phyloP scores from a whole-genome alignment of 2,797 vertebrate species.

The Amazonetta brasiliensis region DNA sequence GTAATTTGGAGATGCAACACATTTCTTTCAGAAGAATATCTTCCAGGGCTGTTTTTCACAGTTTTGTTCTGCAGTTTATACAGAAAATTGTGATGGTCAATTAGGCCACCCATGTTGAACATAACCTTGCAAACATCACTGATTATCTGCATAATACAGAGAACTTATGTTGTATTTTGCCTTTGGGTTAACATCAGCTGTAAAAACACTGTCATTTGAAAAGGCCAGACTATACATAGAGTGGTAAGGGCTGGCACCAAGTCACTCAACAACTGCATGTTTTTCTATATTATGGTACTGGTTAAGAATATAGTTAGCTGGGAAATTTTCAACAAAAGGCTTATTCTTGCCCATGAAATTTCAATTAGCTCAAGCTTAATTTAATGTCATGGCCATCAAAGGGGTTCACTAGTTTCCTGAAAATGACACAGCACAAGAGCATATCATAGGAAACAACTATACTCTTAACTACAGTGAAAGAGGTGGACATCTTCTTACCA shows the following conservation, averaged over 20 bases:
- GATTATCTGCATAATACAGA: background rate
- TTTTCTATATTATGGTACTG: background rate
- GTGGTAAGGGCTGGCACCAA: background rate
- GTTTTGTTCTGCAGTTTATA: background rate
- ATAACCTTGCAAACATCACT: background rate
- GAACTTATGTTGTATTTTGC: background rate
- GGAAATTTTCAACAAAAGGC: background rate
- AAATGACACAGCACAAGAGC: background rate
- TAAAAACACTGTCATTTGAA: background rate
- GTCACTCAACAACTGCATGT: background rate
- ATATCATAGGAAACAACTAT: background rate
- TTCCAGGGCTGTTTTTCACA: background rate
- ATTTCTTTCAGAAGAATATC: background rate
- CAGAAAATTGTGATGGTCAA: background rate
- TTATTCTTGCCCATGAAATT: background rate
- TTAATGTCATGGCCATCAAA: background rate
- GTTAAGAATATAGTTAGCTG: background rate
- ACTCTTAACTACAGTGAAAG: background rate
- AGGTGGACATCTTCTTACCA: background rate
- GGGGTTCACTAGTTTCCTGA: background rate
- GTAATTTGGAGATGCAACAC: background rate
- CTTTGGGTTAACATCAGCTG: constrained; percentile 23
- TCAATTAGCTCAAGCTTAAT: background rate
- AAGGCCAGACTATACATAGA: background rate
- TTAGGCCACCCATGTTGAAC: background rate